Conservation (phyloP, 2,113 vertebrate genomes). For the Ceyx margarethae region DNA sequence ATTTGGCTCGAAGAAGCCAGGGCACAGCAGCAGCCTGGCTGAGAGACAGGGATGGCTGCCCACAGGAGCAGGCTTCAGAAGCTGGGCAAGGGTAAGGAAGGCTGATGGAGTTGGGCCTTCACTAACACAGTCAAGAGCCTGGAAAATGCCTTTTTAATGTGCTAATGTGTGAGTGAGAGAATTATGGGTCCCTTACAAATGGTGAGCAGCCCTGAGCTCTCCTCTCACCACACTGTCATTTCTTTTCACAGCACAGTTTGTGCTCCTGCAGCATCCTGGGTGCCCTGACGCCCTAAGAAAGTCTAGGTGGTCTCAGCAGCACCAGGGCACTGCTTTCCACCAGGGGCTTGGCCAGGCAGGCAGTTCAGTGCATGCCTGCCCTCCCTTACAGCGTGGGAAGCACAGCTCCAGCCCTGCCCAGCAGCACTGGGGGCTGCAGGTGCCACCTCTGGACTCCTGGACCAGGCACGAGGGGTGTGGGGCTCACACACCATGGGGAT, state of each 20-base stretch:
- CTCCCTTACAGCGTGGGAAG: not conserved
- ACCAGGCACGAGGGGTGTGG: accelerated
- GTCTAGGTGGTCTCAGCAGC: not conserved
- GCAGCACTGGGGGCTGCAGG: accelerated
- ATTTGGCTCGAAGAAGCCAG: not conserved
- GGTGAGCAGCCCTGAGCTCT: not conserved
- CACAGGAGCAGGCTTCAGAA: not conserved
- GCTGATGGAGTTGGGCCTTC: not conserved
- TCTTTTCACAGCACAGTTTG: not conserved
- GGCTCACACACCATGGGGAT: accelerated
- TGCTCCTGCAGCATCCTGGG: not conserved
- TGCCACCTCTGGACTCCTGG: not conserved
- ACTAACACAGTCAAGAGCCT: not conserved
- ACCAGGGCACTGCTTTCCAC: not conserved
- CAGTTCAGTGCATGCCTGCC: not conserved
- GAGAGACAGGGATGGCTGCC: not conserved
- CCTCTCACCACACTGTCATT: not conserved
- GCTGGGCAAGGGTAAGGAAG: not conserved
- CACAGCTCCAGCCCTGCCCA: not conserved
- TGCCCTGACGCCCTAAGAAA: not conserved
- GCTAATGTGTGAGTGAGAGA: not conserved
- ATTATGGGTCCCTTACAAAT: not conserved
- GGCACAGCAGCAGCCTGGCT: not conserved
- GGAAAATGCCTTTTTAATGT: not conserved
- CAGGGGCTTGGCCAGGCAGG: not conserved